Conservation (phyloP, 2,888 invertebrate genomes). For the Hypolimnas misippus region DNA sequence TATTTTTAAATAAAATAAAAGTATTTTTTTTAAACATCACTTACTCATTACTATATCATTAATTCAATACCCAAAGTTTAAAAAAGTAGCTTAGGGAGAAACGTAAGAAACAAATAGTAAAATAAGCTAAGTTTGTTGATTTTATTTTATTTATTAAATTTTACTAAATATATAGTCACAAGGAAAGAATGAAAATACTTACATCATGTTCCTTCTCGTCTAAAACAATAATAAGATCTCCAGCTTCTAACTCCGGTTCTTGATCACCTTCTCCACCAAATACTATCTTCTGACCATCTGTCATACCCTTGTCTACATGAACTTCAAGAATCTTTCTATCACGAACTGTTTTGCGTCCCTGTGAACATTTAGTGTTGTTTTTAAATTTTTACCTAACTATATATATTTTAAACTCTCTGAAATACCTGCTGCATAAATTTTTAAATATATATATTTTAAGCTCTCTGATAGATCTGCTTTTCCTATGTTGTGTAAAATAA, state of each 20-base stretch:
- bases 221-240: slow-evolving; percentile 97
- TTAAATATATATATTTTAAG: too few relatives aligned
- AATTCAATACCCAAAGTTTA: too few relatives aligned
- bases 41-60: too few relatives aligned
- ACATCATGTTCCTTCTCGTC: slow-evolving; percentile 96
- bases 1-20: too few relatives aligned
- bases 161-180: not conserved
- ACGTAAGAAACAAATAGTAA: too few relatives aligned
- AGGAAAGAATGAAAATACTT: too few relatives aligned
- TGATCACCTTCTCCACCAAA: slow-evolving; percentile 98
- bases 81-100: too few relatives aligned
- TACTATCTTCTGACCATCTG: slow-evolving; percentile 96
- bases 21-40: too few relatives aligned
- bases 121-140: not conserved
- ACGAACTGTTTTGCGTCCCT: slow-evolving; percentile 94
- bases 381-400: not conserved
- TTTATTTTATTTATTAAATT: not conserved
- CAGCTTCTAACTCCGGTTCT: slow-evolving; percentile 90
- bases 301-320: slow-evolving; percentile 97
- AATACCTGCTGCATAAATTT: too few relatives aligned
- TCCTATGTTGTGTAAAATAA: too few relatives aligned
- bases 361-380: slow-evolving; percentile 23
- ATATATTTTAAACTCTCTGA: too few relatives aligned
- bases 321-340: slow-evolving; percentile 98
- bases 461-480: too few relatives aligned